A percentile compares a stretch with the other conserved stretches of the same genome.
Conservation (phyloP, 2,888 invertebrate species). For the Cylindroiulus punctatus region DNA sequence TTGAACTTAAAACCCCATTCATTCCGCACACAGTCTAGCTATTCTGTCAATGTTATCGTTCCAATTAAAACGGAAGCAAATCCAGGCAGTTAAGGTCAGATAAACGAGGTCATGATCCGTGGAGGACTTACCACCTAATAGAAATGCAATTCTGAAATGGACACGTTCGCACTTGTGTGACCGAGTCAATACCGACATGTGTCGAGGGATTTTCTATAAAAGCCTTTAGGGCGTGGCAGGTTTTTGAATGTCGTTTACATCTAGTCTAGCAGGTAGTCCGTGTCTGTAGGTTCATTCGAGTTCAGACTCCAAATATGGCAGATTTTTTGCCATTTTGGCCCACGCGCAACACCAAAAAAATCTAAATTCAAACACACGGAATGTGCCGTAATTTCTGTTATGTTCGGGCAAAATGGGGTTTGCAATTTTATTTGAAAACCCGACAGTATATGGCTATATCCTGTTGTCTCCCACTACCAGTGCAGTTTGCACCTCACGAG, state of each 20-base stretch:
- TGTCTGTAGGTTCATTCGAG: not conserved
- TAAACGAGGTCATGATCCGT: not conserved
- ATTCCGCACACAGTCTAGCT: not conserved
- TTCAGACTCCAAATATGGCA: slow-evolving; percentile 10
- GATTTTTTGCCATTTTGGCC: not conserved
- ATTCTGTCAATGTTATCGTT: not conserved
- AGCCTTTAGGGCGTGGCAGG: not conserved
- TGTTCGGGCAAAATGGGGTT: not conserved
- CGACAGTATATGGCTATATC: not conserved
- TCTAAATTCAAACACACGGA: not conserved
- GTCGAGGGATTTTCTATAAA: not conserved
- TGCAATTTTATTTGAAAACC: not conserved
- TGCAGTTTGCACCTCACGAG: no score
- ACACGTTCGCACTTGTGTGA: not conserved
- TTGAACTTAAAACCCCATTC: not conserved
- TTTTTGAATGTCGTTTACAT: slow-evolving; percentile 7
- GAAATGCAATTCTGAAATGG: not conserved
- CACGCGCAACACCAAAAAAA: not conserved
- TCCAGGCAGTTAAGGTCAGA: not conserved
- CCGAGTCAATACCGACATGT: not conserved
- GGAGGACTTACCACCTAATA: not conserved
- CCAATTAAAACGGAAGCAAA: slow-evolving; percentile 1
- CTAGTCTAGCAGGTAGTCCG: not conserved
- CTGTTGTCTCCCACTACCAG: not conserved
- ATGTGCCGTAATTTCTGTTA: not conserved